phyloP scores from a whole-genome alignment of 2,113 vertebrate genomes.

The Trochalopteron elliotii region DNA sequence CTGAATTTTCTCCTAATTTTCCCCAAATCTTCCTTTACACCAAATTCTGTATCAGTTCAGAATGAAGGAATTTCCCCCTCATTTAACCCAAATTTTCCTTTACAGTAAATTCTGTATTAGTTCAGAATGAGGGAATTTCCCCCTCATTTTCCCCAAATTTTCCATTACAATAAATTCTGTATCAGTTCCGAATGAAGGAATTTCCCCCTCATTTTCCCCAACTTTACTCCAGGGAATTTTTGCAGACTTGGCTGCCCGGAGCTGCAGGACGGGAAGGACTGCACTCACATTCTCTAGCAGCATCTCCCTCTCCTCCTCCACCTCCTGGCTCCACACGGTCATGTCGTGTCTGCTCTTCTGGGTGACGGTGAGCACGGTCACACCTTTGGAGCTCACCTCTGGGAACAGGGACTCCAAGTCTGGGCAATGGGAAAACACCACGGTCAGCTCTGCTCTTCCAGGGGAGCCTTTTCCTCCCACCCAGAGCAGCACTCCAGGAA shows the following conservation, averaged over 20 bases:
- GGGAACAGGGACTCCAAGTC: constrained; percentile 89
- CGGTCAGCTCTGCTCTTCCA: accelerated
- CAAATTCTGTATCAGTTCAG: no score
- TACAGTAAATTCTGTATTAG: no score
- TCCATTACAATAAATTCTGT: no score
- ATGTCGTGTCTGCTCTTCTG: constrained; percentile 85
- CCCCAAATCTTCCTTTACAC: no score
- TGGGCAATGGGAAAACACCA: constrained; percentile 19
- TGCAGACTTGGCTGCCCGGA: not conserved
- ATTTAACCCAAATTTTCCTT: no score
- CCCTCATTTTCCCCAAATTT: no score
- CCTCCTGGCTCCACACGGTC: constrained; percentile 76
- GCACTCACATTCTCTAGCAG: constrained; percentile 82
- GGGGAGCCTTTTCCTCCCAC: not conserved
- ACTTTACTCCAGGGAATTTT: no score
- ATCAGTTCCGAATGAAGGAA: no score
- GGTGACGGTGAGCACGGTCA: constrained; percentile 88
- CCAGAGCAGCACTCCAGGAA: not conserved
- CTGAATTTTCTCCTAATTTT: no score
- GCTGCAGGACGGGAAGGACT: not conserved
- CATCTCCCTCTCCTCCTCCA: constrained; percentile 77
- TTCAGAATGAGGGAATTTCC: no score
- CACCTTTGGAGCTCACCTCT: constrained; percentile 66
- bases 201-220: no score
- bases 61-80: no score